Evolutionary conservation across 2,797 vertebrate species (phyloP).

Genomic region (Delichon dasypus): DNA sequence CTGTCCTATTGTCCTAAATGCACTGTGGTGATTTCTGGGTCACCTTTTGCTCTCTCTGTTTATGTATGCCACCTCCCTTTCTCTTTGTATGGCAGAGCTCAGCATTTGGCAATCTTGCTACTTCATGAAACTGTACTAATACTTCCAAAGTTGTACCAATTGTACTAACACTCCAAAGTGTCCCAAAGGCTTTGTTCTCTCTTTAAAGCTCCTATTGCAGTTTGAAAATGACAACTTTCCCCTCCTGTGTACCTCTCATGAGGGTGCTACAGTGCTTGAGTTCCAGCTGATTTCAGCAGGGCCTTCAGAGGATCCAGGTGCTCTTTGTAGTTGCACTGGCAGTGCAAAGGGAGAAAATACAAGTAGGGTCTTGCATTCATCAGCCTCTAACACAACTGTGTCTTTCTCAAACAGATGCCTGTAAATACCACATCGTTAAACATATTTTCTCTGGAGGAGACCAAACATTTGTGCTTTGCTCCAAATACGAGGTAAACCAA

Average conservation of each 20-base stretch:
- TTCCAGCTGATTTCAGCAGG: neutral
- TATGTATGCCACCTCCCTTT: neutral
- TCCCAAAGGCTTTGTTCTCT: neutral
- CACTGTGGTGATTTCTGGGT: neutral
- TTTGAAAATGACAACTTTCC: neutral
- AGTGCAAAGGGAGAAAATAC: neutral
- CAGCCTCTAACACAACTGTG: neutral
- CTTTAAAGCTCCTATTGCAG: neutral
- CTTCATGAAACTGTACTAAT: neutral
- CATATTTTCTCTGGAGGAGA: slow-evolving; percentile 94
- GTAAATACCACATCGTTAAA: slow-evolving; percentile 82
- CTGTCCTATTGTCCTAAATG: neutral
- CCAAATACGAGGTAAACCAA: slow-evolving; percentile 83
- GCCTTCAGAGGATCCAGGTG: neutral
- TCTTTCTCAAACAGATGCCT: slow-evolving; percentile 72
- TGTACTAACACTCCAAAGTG: neutral
- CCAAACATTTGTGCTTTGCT: slow-evolving; percentile 91
- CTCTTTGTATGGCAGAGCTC: neutral
- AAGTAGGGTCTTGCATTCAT: neutral
- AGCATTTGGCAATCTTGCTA: neutral
- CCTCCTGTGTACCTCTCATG: neutral
- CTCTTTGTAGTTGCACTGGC: neutral
- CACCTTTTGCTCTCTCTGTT: neutral
- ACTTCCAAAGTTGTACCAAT: neutral
- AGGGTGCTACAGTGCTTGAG: neutral